These are phyloP conservation scores for Drosophila affinis DNA, from an alignment of 2,888 invertebrate species.

Conservation along the genomic window DNA sequence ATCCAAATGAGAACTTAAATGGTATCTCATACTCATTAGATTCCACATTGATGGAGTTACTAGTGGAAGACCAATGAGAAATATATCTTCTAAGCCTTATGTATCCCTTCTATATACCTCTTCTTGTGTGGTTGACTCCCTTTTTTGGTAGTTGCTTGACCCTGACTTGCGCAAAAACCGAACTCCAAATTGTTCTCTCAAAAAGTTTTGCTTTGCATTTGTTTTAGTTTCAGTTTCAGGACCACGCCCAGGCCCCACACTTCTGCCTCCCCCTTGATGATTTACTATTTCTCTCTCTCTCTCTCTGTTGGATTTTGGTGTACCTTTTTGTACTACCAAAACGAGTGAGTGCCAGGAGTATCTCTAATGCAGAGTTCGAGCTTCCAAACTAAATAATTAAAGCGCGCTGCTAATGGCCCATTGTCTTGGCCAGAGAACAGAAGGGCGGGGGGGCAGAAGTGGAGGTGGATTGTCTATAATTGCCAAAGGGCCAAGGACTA, in stretches of 20 bases:
- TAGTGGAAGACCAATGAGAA: background rate
- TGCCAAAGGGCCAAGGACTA: slow-evolving; percentile 51
- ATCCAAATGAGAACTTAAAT: slow-evolving; percentile 2
- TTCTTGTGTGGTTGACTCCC: slow-evolving; percentile 18
- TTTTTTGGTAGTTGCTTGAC: slow-evolving; percentile 74
- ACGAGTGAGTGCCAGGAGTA: background rate
- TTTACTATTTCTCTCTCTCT: slow-evolving; percentile 41
- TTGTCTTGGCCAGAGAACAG: slow-evolving; percentile 58
- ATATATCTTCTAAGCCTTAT: background rate
- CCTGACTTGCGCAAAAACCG: slow-evolving; percentile 81
- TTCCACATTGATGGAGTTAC: background rate
- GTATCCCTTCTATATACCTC: slow-evolving; percentile 1
- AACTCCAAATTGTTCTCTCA: slow-evolving; percentile 57
- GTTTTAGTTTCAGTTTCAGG: slow-evolving; percentile 16
- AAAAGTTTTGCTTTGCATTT: slow-evolving; percentile 66
- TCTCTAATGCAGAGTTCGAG: slow-evolving; percentile 38
- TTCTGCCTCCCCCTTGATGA: slow-evolving; percentile 17
- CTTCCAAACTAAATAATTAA: slow-evolving; percentile 74
- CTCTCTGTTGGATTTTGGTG: slow-evolving; percentile 16
- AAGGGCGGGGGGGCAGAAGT: background rate
- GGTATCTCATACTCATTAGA: background rate
- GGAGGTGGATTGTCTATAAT: slow-evolving; percentile 59
- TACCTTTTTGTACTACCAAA: slow-evolving; percentile 17
- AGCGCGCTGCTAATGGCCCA: slow-evolving; percentile 77
- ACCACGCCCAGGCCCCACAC: slow-evolving; percentile 21